These are phyloP conservation scores for Caracal caracal DNA, from an alignment of 2,113 vertebrate species.

Conservation along the genomic window DNA sequence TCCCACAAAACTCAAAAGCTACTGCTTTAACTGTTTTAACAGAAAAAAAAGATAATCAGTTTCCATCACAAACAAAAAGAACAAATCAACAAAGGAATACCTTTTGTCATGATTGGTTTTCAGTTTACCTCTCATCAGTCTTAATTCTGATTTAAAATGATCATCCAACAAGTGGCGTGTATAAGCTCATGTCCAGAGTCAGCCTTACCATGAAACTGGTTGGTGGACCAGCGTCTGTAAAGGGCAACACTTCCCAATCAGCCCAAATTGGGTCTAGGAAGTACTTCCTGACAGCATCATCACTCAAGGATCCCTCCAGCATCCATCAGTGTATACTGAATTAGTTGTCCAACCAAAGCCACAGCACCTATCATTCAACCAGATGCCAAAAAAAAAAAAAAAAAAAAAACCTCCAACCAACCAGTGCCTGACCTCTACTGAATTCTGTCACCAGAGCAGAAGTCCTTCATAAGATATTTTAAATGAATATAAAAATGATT, in stretches of 20 bases:
- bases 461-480: neutral
- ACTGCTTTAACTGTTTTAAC: neutral
- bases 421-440: neutral
- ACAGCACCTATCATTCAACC: neutral
- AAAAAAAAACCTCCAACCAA: neutral
- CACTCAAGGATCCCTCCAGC: neutral
- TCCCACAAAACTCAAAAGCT: neutral
- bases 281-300: neutral
- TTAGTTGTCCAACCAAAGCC: neutral
- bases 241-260: neutral
- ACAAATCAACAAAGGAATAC: neutral
- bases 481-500: neutral
- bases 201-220: neutral
- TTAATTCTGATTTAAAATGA: neutral
- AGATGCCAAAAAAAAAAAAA: neutral
- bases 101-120: neutral
- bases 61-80: neutral
- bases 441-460: neutral
- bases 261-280: accelerated
- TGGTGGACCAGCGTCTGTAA: neutral
- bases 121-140: neutral
- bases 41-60: neutral
- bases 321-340: neutral
- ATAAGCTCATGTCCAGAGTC: neutral
- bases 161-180: neutral